Evolutionary conservation across 2,888 invertebrate genomes (phyloP).

Genomic region (Eledona agricola): DNA sequence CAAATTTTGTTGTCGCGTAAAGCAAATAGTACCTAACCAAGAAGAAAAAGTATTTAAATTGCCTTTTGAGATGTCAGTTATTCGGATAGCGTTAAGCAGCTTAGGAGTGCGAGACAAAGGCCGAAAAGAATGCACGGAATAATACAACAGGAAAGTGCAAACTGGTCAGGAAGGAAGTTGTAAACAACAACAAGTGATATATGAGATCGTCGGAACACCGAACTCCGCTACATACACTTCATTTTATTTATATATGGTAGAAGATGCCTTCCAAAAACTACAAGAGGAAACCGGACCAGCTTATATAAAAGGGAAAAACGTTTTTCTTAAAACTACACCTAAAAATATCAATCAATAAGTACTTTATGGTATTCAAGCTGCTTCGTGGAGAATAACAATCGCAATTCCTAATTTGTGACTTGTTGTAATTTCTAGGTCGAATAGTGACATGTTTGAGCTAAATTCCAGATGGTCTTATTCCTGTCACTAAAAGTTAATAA

Average conservation of each 20-base stretch:
- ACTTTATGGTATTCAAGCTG: no score
- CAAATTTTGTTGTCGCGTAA: neutral
- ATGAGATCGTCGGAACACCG: constrained; percentile 40
- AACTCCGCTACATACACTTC: constrained; percentile 39
- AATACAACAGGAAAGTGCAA: constrained; percentile 43
- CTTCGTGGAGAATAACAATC: no score
- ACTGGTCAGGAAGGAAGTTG: constrained; percentile 46
- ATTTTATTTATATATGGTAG: constrained; percentile 38
- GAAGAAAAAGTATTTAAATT: constrained; percentile 19
- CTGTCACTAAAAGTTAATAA: constrained; percentile 33
- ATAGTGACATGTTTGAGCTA: constrained; percentile 19
- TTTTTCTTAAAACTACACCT: constrained; percentile 25
- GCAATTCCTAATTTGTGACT: no score
- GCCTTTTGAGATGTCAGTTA: constrained; percentile 12
- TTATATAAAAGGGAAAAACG: constrained; percentile 37
- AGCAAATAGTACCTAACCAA: constrained; percentile 4
- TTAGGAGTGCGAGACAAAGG: constrained; percentile 37
- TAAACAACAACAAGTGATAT: constrained; percentile 48
- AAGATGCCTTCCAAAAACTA: constrained; percentile 32
- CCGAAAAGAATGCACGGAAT: constrained; percentile 38
- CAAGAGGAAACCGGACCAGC: constrained; percentile 34
- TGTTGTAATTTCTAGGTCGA: no score
- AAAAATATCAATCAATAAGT: no score
- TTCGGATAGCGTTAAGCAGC: constrained; percentile 21
- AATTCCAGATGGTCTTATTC: constrained; percentile 20